phyloP scores from a whole-genome alignment of 2,888 invertebrate genomes.

The Eumerus sabulonum region DNA sequence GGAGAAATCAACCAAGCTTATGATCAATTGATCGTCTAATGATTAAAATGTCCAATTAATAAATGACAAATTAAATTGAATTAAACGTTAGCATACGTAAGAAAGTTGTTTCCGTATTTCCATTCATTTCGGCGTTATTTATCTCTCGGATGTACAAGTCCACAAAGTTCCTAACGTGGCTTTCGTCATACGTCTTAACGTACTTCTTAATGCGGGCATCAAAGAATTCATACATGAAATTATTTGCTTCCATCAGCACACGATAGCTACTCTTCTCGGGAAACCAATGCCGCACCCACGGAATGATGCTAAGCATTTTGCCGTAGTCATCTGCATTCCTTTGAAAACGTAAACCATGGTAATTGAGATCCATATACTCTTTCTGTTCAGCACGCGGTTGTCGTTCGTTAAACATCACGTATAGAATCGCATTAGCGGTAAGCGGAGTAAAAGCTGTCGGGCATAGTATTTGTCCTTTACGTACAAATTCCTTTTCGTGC shows the following conservation, averaged over 20 bases:
- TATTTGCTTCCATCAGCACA: constrained; percentile 79
- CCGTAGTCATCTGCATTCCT: constrained; percentile 82
- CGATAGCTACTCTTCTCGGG: constrained; percentile 82
- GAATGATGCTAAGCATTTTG: constrained; percentile 81
- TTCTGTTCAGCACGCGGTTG: constrained; percentile 80
- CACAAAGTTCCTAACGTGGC: constrained; percentile 81
- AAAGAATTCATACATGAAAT: constrained; percentile 80
- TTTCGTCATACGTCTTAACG: constrained; percentile 78
- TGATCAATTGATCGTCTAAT: constrained; percentile 81
- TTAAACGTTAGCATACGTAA: constrained; percentile 78
- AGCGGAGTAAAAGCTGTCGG: constrained; percentile 81
- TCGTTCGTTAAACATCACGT: constrained; percentile 81
- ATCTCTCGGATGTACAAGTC: constrained; percentile 83
- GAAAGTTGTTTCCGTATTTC: constrained; percentile 79
- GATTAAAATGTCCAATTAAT: constrained; percentile 37
- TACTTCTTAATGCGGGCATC: constrained; percentile 80
- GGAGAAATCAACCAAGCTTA: constrained; percentile 82
- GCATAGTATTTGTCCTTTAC: constrained; percentile 76
- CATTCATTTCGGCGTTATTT: constrained; percentile 78
- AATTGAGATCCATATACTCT: constrained; percentile 77
- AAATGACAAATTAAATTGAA: background rate
- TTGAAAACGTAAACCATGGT: constrained; percentile 80
- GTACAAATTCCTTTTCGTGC: constrained; percentile 77
- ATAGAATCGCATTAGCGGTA: constrained; percentile 81
- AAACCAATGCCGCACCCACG: constrained; percentile 82